A percentile compares a stretch with the other conserved stretches of the same genome.
phyloP scores from a whole-genome alignment of 2,888 invertebrate species.

The Ormyrus thymus region DNA sequence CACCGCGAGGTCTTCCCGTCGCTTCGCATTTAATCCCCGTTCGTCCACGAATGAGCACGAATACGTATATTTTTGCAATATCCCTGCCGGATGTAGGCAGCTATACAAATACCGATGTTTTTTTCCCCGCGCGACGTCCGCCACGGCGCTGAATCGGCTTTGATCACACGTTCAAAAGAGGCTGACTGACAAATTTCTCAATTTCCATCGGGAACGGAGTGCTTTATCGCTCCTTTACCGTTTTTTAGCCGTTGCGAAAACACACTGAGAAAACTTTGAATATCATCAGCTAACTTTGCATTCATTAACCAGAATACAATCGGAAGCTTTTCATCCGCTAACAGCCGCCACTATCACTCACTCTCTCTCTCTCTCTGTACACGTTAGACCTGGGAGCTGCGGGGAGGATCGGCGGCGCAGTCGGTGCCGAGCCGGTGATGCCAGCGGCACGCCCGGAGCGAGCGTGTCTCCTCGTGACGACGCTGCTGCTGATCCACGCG shows the following conservation, averaged over 20 bases:
- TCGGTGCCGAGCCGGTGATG: constrained; percentile 60
- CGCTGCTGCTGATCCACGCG: constrained; percentile 60
- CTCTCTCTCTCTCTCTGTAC: no score
- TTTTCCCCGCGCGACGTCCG: neutral
- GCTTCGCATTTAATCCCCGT: constrained; percentile 1
- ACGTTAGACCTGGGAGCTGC: no score
- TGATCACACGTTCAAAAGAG: constrained; percentile 3
- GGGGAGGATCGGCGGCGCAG: no score
- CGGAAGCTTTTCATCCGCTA: no score
- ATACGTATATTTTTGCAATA: neutral
- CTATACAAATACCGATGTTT: neutral
- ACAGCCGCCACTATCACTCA: no score
- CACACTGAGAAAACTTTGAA: no score
- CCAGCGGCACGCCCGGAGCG: constrained; percentile 65
- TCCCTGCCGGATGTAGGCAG: no score
- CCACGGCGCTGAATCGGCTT: neutral
- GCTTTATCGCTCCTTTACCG: neutral
- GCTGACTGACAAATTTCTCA: neutral
- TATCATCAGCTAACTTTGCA: no score
- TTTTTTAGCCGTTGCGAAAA: no score
- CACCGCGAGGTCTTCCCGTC: neutral
- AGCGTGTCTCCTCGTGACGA: constrained; percentile 67
- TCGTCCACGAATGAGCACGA: neutral
- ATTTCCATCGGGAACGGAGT: neutral
- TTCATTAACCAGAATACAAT: no score